These are phyloP conservation scores for Drosophila merina DNA, from an alignment of 2,888 invertebrate species.

Conservation along the genomic window DNA sequence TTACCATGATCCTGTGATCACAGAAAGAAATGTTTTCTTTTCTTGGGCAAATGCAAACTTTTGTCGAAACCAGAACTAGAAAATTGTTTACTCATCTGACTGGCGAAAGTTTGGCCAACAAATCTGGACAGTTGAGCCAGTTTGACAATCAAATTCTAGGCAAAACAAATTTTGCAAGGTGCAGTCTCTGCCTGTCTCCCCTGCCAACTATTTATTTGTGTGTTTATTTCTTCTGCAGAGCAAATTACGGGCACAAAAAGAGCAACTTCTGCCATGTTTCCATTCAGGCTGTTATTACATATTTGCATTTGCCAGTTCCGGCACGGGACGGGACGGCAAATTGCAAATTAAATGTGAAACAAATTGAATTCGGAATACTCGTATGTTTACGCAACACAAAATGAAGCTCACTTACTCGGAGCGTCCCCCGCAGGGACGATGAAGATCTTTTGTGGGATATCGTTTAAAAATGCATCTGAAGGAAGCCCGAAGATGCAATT, in stretches of 20 bases:
- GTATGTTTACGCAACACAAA: slow-evolving; percentile 31
- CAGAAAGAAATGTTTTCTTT: slow-evolving; percentile 31
- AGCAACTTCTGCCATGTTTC: slow-evolving; percentile 22
- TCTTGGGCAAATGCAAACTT: slow-evolving; percentile 35
- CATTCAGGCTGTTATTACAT: slow-evolving; percentile 20
- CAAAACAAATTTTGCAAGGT: slow-evolving; percentile 28
- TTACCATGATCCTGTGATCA: slow-evolving; percentile 37
- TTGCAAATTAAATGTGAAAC: slow-evolving; percentile 56
- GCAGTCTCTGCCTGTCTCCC: slow-evolving; percentile 5
- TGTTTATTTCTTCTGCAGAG: slow-evolving; percentile 22
- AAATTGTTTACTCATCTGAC: slow-evolving; percentile 39
- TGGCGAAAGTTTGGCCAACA: slow-evolving; percentile 36
- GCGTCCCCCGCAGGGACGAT: neutral
- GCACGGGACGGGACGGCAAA: slow-evolving; percentile 21
- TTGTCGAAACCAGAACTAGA: slow-evolving; percentile 26
- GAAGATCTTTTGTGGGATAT: neutral
- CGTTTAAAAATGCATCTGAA: slow-evolving; percentile 36
- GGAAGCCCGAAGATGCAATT: slow-evolving; percentile 48
- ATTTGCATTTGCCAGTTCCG: slow-evolving; percentile 29
- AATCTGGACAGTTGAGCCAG: slow-evolving; percentile 37
- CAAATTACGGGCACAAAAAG: slow-evolving; percentile 39
- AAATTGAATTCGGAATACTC: slow-evolving; percentile 45
- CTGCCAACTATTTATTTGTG: slow-evolving; percentile 8
- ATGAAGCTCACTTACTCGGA: slow-evolving; percentile 1
- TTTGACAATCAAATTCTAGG: slow-evolving; percentile 43